These are phyloP conservation scores for Siniperca obscura DNA, from an alignment of 2,797 vertebrate species.

Conservation along the genomic window DNA sequence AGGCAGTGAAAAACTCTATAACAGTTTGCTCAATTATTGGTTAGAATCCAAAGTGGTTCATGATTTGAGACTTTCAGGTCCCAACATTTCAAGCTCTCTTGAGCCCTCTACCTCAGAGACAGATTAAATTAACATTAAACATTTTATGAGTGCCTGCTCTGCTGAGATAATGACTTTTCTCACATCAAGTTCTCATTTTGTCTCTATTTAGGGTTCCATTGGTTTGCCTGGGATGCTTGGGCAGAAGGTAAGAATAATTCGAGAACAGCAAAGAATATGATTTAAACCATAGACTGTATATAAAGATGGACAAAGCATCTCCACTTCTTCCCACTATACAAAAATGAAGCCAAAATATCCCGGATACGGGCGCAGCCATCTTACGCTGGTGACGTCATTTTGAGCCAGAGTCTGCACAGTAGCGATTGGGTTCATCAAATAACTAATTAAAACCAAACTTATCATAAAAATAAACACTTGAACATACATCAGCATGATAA, in stretches of 20 bases:
- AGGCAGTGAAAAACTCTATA: not conserved
- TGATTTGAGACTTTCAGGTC: constrained; percentile 8
- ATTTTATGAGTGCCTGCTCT: not conserved
- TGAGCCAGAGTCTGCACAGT: too few species aligned
- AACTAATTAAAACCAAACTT: too few species aligned
- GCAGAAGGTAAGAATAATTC: constrained; percentile 86
- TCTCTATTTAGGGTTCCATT: constrained; percentile 78
- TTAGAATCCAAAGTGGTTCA: constrained; percentile 17
- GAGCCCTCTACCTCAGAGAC: constrained; percentile 6
- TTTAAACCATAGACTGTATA: not conserved
- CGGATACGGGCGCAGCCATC: too few species aligned
- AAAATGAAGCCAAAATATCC: too few species aligned
- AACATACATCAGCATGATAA: too few species aligned
- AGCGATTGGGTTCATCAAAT: too few species aligned
- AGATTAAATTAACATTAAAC: constrained; percentile 20
- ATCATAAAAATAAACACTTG: too few species aligned
- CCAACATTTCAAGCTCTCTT: constrained; percentile 13
- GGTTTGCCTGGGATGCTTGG: constrained; percentile 95
- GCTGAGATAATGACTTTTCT: constrained; percentile 32
- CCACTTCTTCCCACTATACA: too few species aligned
- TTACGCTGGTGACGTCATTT: too few species aligned
- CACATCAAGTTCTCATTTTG: constrained; percentile 22
- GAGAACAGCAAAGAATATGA: not conserved
- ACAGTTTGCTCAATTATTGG: not conserved
- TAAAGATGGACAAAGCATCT: too few species aligned